Evolutionary conservation across 1,140 invertebrate genomes (phyloP), one percentile per base, ranked within the genome.

Genomic region (Calliopsis andreniformis): DNA sequence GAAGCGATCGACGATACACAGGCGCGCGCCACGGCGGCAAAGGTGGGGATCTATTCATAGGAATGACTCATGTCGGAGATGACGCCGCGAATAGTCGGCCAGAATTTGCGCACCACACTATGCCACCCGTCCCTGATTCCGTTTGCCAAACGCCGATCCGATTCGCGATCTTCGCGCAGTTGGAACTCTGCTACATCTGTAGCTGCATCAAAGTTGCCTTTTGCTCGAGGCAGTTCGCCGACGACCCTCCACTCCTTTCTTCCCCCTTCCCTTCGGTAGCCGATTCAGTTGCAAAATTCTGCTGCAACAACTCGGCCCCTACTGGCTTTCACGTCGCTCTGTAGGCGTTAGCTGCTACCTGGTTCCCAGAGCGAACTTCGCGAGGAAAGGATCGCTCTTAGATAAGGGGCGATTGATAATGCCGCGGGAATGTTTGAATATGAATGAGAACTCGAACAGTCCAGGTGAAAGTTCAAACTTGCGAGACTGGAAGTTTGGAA

Each of bases 81-180:
- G 87, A 88, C 87, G 86, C 73, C 87, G 87, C 83, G 87, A 88
- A 88, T 88, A 88, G 87, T 87, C 86, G 83, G 80, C 79, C 84
- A 86, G 86, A 88, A 87, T 88, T 88, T 88, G 87, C 86, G 87
- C 87, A 85, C 84, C 81, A 86, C 84, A 77, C 79, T 82, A 73
- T 82, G 80, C 80, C 72, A 69, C 55, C 64, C 47, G 63, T 76
- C 64, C 64, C 51, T 59, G 72, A 76, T 76, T 69, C 43, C 43
- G 55, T 76, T 58, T 69, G 64, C 63, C 64, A 67, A 76, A 58
- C 51, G 43, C 4, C 51, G 63, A 51, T 51, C 49, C 10, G 12
- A n/a, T 58, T 18, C 56, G 10, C 56, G 35, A 39, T 12, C 20
- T 7, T 39, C 35, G 10, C 35, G 35, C 35, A n/a, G 35, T n/a